These are phyloP conservation scores for Leptopilina myrica DNA, from an alignment of 2,888 invertebrate genomes.

Conservation along the genomic window DNA sequence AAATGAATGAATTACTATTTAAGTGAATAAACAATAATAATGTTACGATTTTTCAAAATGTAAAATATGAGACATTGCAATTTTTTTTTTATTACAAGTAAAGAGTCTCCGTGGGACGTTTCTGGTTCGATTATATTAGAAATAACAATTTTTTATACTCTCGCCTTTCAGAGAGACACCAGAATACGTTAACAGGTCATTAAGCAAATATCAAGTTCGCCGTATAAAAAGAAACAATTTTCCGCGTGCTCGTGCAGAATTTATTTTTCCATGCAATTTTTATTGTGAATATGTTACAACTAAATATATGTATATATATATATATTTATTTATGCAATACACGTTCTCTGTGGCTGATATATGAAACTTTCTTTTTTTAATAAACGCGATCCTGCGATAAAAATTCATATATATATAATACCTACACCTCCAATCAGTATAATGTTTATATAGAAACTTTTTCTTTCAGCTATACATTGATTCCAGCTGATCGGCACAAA, in stretches of 20 bases:
- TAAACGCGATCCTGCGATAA: slow-evolving; percentile 9
- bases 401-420: slow-evolving; percentile 10
- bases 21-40: too few relatives aligned
- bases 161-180: slow-evolving; percentile 42
- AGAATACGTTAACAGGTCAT: slow-evolving; percentile 52
- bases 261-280: slow-evolving; percentile 5
- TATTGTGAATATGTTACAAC: slow-evolving; percentile 1
- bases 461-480: neutral
- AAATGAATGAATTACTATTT: too few relatives aligned
- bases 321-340: neutral
- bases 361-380: slow-evolving; percentile 24
- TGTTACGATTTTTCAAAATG: too few relatives aligned
- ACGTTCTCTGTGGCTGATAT: neutral
- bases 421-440: slow-evolving; percentile 22
- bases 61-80: too few relatives aligned
- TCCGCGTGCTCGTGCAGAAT: slow-evolving; percentile 44
- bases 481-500: slow-evolving; percentile 13
- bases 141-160: slow-evolving; percentile 48
- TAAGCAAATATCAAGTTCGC: slow-evolving; percentile 41
- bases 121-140: neutral
- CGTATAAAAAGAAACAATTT: slow-evolving; percentile 48
- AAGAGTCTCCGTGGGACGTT: slow-evolving; percentile 5
- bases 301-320: neutral
- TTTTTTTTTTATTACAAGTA: neutral
- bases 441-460: neutral